Base-by-base conservation (phyloP, 1,140 invertebrate species). In the Elymnias hypermnestra region DNA sequence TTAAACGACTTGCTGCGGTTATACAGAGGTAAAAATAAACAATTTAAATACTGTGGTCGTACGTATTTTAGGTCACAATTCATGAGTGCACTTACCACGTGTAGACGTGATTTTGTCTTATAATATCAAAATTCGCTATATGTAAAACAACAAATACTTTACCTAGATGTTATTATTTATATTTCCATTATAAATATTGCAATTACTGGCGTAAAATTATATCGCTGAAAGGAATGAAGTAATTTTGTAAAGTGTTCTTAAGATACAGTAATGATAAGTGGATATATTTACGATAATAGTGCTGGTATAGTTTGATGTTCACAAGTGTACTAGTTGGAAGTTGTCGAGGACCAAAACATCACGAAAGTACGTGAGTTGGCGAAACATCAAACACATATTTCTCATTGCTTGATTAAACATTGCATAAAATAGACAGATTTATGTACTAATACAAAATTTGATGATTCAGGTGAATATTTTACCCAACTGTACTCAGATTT, bases 281-380 rank as follows among this genome's bases (percentile, higher is more conserved):
- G 3, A 29, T 9, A 12, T 2, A 29, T 2, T 29, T 29, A 12
- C 8, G 10, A 29, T 29, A 29, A 29, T 13, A 7, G 10, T n/a
- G 3, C 8, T 26, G 1, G 8, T 26, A n/a, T 13, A 1, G 4
- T 12, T 12, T 8, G 6, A 2, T 3, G 6, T 29, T 26, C 8
- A 26, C 3, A 12, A 12, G 9, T 29, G 13, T 13, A 29, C 6
- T 7, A 7, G 10, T 12, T 9, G 26, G 29, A 38, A 40, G 45
- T n/a, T 47, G 28, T 44, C 44, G 31, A 48, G 48, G 14, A 50
- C 46, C 33, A 17, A 42, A 68, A 68, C 57, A 49, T 22, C 41
- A 33, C 37, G 28, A 50, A 17, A 35, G 26, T 54, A 71, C 72
- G 78, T 77, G 75, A 77, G 72, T 77, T 79, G 75, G 75, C 68